Conservation (phyloP, 2,113 vertebrate genomes). For the Epinephelus cyanopodus region DNA sequence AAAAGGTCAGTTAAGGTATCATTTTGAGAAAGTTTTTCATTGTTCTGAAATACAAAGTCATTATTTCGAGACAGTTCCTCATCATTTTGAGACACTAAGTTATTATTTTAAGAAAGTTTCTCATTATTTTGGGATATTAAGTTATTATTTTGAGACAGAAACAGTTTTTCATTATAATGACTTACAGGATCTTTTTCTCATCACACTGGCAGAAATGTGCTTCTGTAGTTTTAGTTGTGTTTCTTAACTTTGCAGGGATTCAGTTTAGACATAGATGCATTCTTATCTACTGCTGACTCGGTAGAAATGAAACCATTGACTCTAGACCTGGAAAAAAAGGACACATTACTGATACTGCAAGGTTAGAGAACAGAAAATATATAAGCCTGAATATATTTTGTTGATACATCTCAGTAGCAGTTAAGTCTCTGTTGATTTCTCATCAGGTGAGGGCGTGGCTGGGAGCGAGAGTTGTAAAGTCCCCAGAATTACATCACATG, state of each 20-base stretch:
- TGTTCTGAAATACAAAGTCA: no score
- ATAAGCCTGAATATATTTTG: not conserved
- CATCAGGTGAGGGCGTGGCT: constrained; percentile 75
- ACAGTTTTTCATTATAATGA: no score
- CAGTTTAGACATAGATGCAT: constrained; percentile 14
- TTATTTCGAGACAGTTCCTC: no score
- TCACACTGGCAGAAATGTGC: no score
- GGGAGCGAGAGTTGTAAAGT: constrained; percentile 67
- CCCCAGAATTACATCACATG: constrained; percentile 81
- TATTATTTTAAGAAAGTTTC: no score
- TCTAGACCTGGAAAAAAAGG: constrained; percentile 10
- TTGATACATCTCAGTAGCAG: not conserved
- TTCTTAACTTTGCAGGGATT: constrained; percentile 29
- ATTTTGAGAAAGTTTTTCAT: no score
- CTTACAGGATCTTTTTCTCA: no score
- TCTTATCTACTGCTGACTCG: constrained; percentile 48
- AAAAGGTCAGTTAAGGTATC: no score
- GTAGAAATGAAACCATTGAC: constrained; percentile 49
- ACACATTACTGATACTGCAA: constrained; percentile 67
- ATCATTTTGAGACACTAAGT: no score
- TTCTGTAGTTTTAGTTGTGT: not conserved
- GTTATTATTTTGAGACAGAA: no score
- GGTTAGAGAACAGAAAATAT: constrained; percentile 39
- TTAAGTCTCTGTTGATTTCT: constrained; percentile 9
- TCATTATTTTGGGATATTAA: no score